Base-by-base conservation (phyloP, 2,888 invertebrate species). In the Tachystola acroxantha region DNA sequence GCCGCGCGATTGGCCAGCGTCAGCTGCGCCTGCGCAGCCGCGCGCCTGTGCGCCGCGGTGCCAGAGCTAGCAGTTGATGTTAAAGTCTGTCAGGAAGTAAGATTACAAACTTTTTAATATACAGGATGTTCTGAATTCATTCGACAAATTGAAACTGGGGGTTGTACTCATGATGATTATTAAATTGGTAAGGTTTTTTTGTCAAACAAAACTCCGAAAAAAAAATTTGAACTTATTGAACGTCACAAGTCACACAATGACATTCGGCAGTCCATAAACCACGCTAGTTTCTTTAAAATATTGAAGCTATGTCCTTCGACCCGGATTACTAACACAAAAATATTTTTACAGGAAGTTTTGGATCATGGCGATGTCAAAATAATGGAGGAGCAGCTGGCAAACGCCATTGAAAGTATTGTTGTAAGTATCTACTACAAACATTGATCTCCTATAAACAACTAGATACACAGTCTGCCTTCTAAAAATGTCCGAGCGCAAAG, bases 401-500 rank as follows among this genome's bases (percentile, higher is more conserved):
- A 80, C 59, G 86, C 86, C 56, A 86, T 86, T 44, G 86, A 86
- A 72, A 86, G 82, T 79, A 86, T 86, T 75, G 86, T 86, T 75
- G 86, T 86, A 48, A 84, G 86, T 84, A 63, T 45, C 19, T 4
- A 9, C n/a, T 26, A 20, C 20, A 24, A 7, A 22, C 22, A 9
- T 7, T 22, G 7, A n/a, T n/a, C n/a, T n/a, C n/a, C n/a, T n/a
- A n/a, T n/a, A n/a, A n/a, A n/a, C n/a, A n/a, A n/a, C n/a, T n/a
- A n/a, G n/a, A n/a, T n/a, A n/a, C n/a, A n/a, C n/a, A n/a, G n/a
- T n/a, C n/a, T n/a, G n/a, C n/a, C n/a, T n/a, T n/a, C n/a, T n/a
- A n/a, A n/a, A n/a, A n/a, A n/a, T n/a, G n/a, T n/a, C n/a, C n/a
- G n/a, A n/a, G n/a, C n/a, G n/a, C n/a, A n/a, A n/a, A n/a, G n/a